A percentile compares a stretch with the other conserved stretches of the same genome.
Conservation (phyloP, 2,888 invertebrate species). For the Idaea aversata region DNA sequence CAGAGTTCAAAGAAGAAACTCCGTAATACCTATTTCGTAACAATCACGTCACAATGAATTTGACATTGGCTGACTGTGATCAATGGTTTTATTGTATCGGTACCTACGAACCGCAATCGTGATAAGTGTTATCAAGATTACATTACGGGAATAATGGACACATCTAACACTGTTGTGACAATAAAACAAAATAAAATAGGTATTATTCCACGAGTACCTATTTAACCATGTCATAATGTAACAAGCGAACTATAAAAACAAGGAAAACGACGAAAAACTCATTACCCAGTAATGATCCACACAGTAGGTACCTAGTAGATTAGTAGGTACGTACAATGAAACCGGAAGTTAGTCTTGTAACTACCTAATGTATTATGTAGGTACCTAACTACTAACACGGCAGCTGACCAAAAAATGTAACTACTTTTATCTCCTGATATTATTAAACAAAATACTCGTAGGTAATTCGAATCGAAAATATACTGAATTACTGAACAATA, state of each 20-base stretch:
- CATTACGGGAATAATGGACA: background rate
- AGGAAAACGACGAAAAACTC: background rate
- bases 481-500: no score
- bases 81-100: background rate
- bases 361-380: background rate
- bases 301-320: background rate
- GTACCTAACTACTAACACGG: background rate
- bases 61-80: background rate
- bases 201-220: background rate
- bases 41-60: conserved; percentile 2
- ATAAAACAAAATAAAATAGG: background rate
- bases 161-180: background rate
- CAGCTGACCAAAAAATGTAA: background rate
- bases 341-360: background rate
- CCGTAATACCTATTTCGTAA: background rate
- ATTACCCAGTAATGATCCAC: background rate
- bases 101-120: background rate
- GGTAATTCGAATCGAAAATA: no score
- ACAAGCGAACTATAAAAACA: background rate
- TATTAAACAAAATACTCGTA: no score
- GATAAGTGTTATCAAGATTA: background rate
- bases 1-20: no score
- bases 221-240: background rate
- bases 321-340: background rate
- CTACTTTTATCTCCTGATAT: background rate